These are phyloP conservation scores for Diabrotica balteata DNA, from an alignment of 2,888 invertebrate genomes.

Conservation along the genomic window DNA sequence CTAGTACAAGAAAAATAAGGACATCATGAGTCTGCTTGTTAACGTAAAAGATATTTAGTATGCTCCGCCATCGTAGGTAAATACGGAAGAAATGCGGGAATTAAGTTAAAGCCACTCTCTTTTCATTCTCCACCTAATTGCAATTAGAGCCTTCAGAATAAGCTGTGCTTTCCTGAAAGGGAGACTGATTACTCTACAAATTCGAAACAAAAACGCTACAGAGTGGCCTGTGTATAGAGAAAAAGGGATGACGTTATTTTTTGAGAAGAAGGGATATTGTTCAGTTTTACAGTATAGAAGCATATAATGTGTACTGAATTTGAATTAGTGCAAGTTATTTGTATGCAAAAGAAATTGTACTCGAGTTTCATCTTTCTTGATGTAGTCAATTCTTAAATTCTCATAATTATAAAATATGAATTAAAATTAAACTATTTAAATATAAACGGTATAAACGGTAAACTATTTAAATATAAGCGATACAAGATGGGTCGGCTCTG, in stretches of 20 bases:
- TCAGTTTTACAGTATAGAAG: no score
- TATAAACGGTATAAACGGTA: no score
- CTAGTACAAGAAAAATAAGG: conserved; percentile 9
- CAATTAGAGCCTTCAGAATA: conserved; percentile 42
- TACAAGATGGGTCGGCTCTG: no score
- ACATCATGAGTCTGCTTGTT: conserved; percentile 18
- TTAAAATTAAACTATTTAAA: no score
- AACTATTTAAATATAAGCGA: no score
- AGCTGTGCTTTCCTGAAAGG: conserved; percentile 39
- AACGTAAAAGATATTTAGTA: conserved; percentile 26
- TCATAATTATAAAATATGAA: no score
- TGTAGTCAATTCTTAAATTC: no score
- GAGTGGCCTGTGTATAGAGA: conserved; percentile 1
- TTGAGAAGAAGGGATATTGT: no score
- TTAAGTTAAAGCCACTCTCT: conserved; percentile 38
- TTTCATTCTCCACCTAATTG: conserved; percentile 40
- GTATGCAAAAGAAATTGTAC: no score
- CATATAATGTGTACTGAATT: no score
- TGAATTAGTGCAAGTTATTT: no score
- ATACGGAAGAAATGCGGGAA: conserved; percentile 35
- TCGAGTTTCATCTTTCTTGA: no score
- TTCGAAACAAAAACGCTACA: conserved; percentile 39
- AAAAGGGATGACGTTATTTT: background rate
- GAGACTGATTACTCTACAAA: conserved; percentile 40
- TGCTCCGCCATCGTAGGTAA: conserved; percentile 24